Conservation (phyloP, 1,140 invertebrate species). For the Mycetomoellerius zeteki region DNA sequence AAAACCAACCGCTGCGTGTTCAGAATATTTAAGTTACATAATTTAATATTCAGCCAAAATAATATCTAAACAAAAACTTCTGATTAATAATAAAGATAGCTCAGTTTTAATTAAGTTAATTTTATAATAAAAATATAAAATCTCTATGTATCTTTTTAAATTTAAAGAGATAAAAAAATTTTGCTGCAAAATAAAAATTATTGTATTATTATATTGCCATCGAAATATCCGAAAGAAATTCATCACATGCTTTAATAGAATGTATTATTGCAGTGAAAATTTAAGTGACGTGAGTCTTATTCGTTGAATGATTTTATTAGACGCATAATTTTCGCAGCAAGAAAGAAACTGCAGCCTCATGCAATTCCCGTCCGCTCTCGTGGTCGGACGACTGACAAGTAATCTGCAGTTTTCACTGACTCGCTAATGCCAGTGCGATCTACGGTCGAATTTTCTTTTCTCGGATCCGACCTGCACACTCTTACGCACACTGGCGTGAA, state of each 20-base stretch:
- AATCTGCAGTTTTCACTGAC: slow-evolving; percentile 66
- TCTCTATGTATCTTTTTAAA: background rate
- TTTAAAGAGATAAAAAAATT: background rate
- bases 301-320: slow-evolving; percentile 58
- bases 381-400: slow-evolving; percentile 55
- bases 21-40: background rate
- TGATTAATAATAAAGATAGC: background rate
- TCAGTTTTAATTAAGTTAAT: background rate
- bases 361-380: slow-evolving; percentile 58
- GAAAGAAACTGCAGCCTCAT: slow-evolving; percentile 55
- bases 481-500: background rate
- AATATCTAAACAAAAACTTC: background rate
- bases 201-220: background rate
- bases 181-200: background rate
- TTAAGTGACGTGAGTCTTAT: slow-evolving; percentile 22
- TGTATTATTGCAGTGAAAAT: background rate
- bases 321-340: slow-evolving; percentile 45
- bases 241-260: background rate
- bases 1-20: background rate
- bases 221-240: background rate
- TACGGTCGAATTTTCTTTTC: slow-evolving; percentile 61
- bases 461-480: slow-evolving; percentile 22
- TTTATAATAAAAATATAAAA: background rate
- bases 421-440: slow-evolving; percentile 38
- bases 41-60: background rate